Conservation (phyloP, 2,888 invertebrate species). For the Dioctria rufipes region DNA sequence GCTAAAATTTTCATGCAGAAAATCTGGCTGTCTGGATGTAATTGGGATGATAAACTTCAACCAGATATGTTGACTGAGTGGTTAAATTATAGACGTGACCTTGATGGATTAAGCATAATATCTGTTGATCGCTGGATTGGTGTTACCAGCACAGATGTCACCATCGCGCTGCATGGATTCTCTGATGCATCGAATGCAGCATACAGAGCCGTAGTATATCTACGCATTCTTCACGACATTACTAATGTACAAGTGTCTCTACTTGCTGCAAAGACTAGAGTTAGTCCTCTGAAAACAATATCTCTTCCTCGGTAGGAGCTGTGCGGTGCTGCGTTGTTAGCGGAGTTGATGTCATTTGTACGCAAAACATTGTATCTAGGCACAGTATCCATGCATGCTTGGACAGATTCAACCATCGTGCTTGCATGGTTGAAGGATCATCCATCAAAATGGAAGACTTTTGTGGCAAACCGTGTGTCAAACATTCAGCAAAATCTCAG, state of each 20-base stretch:
- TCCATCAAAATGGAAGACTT: slow-evolving; percentile 4
- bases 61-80: background rate
- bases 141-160: background rate
- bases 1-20: slow-evolving; percentile 11
- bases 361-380: no score
- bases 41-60: slow-evolving; percentile 25
- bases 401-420: slow-evolving; percentile 10
- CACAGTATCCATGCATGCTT: background rate
- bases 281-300: slow-evolving; percentile 56
- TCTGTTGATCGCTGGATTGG: background rate
- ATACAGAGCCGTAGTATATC: background rate
- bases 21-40: background rate
- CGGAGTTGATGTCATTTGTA: no score
- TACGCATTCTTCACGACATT: background rate
- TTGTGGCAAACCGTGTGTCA: slow-evolving; percentile 15
- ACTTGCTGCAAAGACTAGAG: background rate
- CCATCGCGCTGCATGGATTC: slow-evolving; percentile 28
- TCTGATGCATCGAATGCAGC: slow-evolving; percentile 27
- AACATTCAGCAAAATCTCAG: background rate
- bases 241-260: background rate
- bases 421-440: slow-evolving; percentile 6
- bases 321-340: slow-evolving; percentile 31
- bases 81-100: background rate
- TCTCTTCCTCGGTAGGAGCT: slow-evolving; percentile 60
- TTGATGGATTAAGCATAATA: background rate